phyloP scores from a whole-genome alignment of 2,888 invertebrate genomes.

The Diogma glabrata region DNA sequence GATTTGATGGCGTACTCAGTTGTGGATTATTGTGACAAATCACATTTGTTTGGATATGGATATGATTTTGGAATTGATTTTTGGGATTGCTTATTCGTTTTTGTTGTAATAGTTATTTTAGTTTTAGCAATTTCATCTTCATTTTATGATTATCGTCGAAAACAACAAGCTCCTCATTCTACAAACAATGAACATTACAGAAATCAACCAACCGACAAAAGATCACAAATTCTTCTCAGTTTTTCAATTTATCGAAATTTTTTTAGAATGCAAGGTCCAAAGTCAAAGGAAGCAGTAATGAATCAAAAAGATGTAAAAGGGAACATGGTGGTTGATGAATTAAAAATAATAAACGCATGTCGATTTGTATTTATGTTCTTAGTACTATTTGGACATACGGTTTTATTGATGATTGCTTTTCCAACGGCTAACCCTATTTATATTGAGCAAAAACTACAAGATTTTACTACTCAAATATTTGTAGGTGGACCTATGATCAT shows the following conservation, averaged over 20 bases:
- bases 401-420: slow-evolving; percentile 7
- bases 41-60: not conserved
- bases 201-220: not conserved
- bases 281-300: too few species aligned
- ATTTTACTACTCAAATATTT: slow-evolving; percentile 8
- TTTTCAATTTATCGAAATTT: not conserved
- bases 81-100: not conserved
- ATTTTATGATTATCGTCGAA: not conserved
- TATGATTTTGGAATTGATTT: not conserved
- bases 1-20: slow-evolving; percentile 14
- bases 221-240: not conserved
- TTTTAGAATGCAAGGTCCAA: too few species aligned
- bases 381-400: slow-evolving; percentile 14
- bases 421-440: slow-evolving; percentile 13
- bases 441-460: slow-evolving; percentile 12
- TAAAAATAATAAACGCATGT: not conserved
- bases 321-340: too few species aligned
- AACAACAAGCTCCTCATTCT: too few species aligned
- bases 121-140: not conserved
- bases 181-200: not conserved
- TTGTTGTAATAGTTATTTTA: not conserved
- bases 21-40: slow-evolving; percentile 17
- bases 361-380: slow-evolving; percentile 11
- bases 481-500: slow-evolving; percentile 40
- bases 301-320: too few species aligned